Percentiles rank a stretch among this genome's conserved stretches.
phyloP scores from a whole-genome alignment of 2,888 invertebrate species.

The Nasonovia ribisnigri region DNA sequence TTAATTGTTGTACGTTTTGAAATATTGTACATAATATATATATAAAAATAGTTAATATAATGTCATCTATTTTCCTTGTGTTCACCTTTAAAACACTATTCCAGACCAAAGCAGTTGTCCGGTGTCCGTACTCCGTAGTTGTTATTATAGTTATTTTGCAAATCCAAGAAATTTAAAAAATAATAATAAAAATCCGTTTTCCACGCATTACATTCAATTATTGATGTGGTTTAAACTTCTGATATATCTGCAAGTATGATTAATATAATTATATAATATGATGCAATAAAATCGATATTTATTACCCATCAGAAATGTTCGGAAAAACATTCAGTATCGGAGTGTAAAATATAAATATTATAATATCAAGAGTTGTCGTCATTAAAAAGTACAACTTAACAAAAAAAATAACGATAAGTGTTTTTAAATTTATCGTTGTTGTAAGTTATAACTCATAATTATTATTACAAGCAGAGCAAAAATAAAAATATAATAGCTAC shows the following conservation, averaged over 20 bases:
- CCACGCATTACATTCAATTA: not conserved
- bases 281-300: too few species aligned
- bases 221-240: not conserved
- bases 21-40: slow-evolving; percentile 1
- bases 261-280: too few species aligned
- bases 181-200: not conserved
- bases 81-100: not conserved
- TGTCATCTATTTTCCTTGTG: not conserved
- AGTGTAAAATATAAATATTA: not conserved
- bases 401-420: not conserved
- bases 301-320: not conserved
- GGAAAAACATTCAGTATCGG: not conserved
- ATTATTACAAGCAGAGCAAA: not conserved
- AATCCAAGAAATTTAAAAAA: too few species aligned
- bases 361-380: not conserved
- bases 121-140: too few species aligned
- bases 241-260: not conserved
- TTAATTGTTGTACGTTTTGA: not conserved
- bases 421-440: not conserved
- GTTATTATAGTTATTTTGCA: too few species aligned
- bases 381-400: not conserved
- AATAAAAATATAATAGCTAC: not conserved
- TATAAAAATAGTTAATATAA: not conserved
- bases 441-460: not conserved
- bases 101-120: not conserved